Conservation (phyloP, 1,140 invertebrate species). For the Acromyrmex echinatior region DNA sequence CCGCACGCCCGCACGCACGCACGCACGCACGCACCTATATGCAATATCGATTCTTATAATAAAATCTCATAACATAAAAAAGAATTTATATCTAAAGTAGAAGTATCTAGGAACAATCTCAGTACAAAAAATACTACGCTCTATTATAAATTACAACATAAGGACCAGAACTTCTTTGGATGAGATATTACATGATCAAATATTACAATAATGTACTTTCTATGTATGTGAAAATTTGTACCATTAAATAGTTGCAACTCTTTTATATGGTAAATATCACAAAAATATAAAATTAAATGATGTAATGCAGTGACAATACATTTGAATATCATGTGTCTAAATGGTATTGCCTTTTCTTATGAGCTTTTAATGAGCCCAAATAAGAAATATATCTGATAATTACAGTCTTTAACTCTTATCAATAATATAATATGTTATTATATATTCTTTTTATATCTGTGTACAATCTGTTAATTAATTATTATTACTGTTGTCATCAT, state of each 20-base stretch:
- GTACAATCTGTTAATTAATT: slow-evolving; percentile 28
- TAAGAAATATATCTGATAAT: slow-evolving; percentile 27
- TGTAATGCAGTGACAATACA: not conserved
- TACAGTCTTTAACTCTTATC: slow-evolving; percentile 55
- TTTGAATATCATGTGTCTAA: not conserved
- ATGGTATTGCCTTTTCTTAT: not conserved
- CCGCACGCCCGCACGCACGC: too few relatives aligned
- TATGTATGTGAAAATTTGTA: slow-evolving; percentile 50
- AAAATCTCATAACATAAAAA: slow-evolving; percentile 5
- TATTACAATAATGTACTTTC: slow-evolving; percentile 18
- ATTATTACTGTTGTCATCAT: not conserved
- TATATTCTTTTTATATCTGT: slow-evolving; percentile 9
- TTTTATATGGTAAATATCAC: slow-evolving; percentile 29
- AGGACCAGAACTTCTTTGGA: slow-evolving; percentile 29
- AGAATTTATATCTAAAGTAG: slow-evolving; percentile 31
- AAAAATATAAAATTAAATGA: slow-evolving; percentile 35
- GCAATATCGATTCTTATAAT: too few relatives aligned
- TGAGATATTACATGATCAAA: slow-evolving; percentile 16
- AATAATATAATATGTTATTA: slow-evolving; percentile 21
- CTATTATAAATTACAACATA: slow-evolving; percentile 9
- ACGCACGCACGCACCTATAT: too few relatives aligned
- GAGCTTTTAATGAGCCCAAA: not conserved
- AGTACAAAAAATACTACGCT: not conserved
- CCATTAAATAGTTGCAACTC: slow-evolving; percentile 39
- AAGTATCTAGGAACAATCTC: not conserved